Percentiles rank a stretch among this genome's conserved stretches.
phyloP scores from a whole-genome alignment of 2,888 invertebrate genomes.

The Drosophila longiperda region DNA sequence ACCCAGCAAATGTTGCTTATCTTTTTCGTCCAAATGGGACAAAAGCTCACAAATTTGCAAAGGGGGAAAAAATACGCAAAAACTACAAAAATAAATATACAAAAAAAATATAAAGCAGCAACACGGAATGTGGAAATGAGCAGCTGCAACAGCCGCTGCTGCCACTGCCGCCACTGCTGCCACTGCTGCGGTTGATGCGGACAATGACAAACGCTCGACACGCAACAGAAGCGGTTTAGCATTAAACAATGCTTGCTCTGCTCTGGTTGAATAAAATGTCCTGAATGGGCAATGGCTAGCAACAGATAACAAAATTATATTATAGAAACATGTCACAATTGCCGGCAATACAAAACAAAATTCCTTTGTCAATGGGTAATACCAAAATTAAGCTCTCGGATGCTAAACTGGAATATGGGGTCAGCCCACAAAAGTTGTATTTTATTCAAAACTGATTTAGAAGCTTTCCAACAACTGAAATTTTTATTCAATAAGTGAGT shows the following conservation, averaged over 20 bases:
- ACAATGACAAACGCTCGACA: slow-evolving; percentile 59
- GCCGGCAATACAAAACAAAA: neutral
- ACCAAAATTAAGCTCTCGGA: neutral
- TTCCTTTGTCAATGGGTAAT: neutral
- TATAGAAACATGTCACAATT: slow-evolving; percentile 1
- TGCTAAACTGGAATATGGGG: neutral
- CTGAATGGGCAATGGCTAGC: slow-evolving; percentile 20
- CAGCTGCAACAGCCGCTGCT: slow-evolving; percentile 41
- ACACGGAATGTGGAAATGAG: slow-evolving; percentile 61
- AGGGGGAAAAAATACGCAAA: slow-evolving; percentile 17
- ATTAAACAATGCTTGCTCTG: slow-evolving; percentile 29
- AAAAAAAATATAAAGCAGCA: slow-evolving; percentile 34
- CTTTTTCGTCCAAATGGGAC: slow-evolving; percentile 41
- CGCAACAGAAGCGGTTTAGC: slow-evolving; percentile 42
- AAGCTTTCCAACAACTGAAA: neutral
- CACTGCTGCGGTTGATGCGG: slow-evolving; percentile 24
- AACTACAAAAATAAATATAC: slow-evolving; percentile 9
- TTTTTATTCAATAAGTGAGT: neutral
- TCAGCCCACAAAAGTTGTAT: neutral
- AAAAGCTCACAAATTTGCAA: slow-evolving; percentile 52
- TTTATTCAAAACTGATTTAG: neutral
- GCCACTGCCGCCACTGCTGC: neutral
- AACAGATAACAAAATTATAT: slow-evolving; percentile 3
- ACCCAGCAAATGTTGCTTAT: slow-evolving; percentile 51
- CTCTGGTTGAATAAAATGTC: slow-evolving; percentile 24